Evolutionary conservation across 2,888 invertebrate species (phyloP), one percentile per base, ranked within the genome.

Genomic region (Desoria tigrina): DNA sequence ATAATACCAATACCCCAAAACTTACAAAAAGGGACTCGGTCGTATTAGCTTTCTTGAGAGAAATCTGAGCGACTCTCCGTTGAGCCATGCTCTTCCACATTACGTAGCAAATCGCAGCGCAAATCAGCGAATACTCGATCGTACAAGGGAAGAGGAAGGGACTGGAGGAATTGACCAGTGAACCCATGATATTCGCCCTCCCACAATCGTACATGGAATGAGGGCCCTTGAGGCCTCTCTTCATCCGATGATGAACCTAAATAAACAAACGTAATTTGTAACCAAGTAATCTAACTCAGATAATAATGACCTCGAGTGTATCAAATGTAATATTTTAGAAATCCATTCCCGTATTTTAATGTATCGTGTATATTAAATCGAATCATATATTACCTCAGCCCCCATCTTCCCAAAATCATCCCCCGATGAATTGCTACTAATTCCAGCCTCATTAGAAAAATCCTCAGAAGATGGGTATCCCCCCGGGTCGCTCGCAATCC

Each of bases 101-200:
- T n/a, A 58, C 58, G 26, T 58, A 58, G 37, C 53, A 51, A 32
- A 61, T 32, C 2, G 53, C 53, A 2, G 53, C 51, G 51, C 28
- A 61, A 71, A 94, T 92, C 58, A 94, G 84, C 49, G 92, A 92
- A 82, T 94, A 94, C 81, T 94, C 94, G 76, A 94, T 92, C 56
- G 89, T 89, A 78, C 93, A 93, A 0, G 94, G 94, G 78, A 92
- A 94, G 65, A 94, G 84, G 79, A 93, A 93, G 0, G 92, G 92
- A 70, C 88, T 87, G n/a, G 88, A 86, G 76, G 83, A 84, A 74
- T 83, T 81, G 27, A 87, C 84, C 61, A 87, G 79, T 53, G 85
- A 84, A 11, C 84, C 84, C 76, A 87, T 84, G 78, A 87, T 85
- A 68, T 81, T 78, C 2, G 78, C 76, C 23, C 80, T 77, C 1